A percentile compares a stretch with the other conserved stretches of the same genome.
Conservation (phyloP, 1,140 invertebrate species). For the Drosophila arawakana region DNA sequence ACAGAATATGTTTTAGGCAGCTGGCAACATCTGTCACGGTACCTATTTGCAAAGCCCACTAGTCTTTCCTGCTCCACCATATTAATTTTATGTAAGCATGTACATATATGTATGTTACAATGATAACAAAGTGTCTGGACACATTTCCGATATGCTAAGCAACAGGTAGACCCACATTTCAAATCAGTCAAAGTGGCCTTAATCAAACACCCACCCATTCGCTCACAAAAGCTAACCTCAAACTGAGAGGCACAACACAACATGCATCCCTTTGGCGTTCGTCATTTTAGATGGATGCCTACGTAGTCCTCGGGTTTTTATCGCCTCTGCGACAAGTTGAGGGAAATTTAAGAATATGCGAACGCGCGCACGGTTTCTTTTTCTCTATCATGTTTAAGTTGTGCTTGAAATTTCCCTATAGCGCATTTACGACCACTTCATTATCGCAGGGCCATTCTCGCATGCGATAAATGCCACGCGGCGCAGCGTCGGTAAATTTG, state of each 20-base stretch:
- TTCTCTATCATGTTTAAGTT: slow-evolving; percentile 27
- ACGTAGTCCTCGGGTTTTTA: slow-evolving; percentile 9
- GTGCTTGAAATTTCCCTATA: slow-evolving; percentile 54
- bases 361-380: neutral
- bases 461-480: slow-evolving; percentile 58
- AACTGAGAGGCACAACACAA: slow-evolving; percentile 21
- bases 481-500: no score
- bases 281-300: neutral
- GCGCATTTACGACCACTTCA: slow-evolving; percentile 9
- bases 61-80: neutral
- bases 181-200: neutral
- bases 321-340: slow-evolving; percentile 46
- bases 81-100: neutral
- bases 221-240: neutral
- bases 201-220: neutral
- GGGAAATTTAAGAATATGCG: slow-evolving; percentile 37
- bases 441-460: slow-evolving; percentile 36
- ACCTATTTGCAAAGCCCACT: neutral
- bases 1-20: slow-evolving; percentile 4
- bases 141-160: slow-evolving; percentile 65
- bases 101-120: slow-evolving; percentile 34
- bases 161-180: slow-evolving; percentile 75
- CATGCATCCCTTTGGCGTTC: slow-evolving; percentile 44
- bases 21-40: slow-evolving; percentile 37
- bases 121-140: slow-evolving; percentile 32